Evolutionary conservation across 2,797 vertebrate species (phyloP).

Genomic region (Pygocentrus nattereri): DNA sequence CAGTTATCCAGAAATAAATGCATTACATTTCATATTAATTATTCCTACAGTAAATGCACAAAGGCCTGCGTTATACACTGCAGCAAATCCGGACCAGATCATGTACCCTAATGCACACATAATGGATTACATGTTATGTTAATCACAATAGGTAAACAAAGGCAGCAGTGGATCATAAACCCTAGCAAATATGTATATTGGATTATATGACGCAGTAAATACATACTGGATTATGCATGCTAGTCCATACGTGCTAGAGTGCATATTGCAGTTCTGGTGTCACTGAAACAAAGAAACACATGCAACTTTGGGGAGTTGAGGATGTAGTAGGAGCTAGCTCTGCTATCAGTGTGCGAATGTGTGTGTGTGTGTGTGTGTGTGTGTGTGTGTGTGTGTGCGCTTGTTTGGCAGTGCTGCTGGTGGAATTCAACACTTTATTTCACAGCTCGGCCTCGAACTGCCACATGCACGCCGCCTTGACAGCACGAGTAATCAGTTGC

Average conservation of each 20-base stretch:
- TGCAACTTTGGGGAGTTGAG: neutral
- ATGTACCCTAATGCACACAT: no score
- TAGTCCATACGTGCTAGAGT: neutral
- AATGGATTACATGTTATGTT: no score
- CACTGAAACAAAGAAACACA: neutral
- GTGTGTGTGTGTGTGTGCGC: constrained; percentile 11
- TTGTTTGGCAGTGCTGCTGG: constrained; percentile 43
- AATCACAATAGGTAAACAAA: neutral
- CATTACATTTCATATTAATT: no score
- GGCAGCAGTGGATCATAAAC: neutral
- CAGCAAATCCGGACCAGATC: no score
- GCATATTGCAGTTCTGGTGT: neutral
- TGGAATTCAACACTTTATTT: constrained; percentile 56
- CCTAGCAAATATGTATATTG: no score
- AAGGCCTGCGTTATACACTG: no score
- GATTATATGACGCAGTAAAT: neutral
- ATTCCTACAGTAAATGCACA: no score
- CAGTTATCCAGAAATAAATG: no score
- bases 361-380: constrained; percentile 10
- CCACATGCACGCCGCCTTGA: constrained; percentile 40
- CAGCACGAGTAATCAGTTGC: constrained; percentile 63
- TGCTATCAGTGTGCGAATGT: neutral
- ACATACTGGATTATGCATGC: neutral
- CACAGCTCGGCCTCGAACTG: constrained; percentile 41
- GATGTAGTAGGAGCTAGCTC: neutral